A percentile compares a stretch with the other conserved stretches of the same genome.
Evolutionary conservation across 1,140 invertebrate genomes (phyloP).

Genomic region (Aphidius gifuensis): DNA sequence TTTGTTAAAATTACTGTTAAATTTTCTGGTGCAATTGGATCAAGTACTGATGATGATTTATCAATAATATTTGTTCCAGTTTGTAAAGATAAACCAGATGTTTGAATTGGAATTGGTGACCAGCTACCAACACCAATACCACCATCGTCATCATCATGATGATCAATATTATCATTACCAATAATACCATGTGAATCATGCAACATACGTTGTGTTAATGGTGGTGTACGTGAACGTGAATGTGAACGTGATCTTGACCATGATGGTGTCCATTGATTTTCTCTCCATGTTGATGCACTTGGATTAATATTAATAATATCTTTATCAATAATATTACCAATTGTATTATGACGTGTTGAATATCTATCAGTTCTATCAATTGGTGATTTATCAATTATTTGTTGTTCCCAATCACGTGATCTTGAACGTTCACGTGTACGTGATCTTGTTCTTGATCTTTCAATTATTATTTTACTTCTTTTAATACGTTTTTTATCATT

Average conservation of each 20-base stretch:
- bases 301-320: conserved; percentile 1
- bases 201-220: too few relatives aligned
- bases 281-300: conserved; percentile 38
- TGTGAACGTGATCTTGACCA: conserved; percentile 55
- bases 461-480: conserved; percentile 24
- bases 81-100: too few relatives aligned
- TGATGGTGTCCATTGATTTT: conserved; percentile 50
- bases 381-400: background rate
- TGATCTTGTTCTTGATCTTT: conserved; percentile 41
- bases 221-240: conserved; percentile 47
- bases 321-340: background rate
- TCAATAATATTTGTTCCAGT: too few relatives aligned
- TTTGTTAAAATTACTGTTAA: conserved; percentile 58
- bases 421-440: conserved; percentile 33
- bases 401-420: conserved; percentile 36
- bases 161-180: too few relatives aligned
- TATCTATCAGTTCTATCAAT: conserved; percentile 29
- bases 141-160: too few relatives aligned
- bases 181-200: too few relatives aligned
- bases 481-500: conserved; percentile 39
- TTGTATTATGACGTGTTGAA: conserved; percentile 16
- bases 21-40: conserved; percentile 49
- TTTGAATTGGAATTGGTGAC: too few relatives aligned
- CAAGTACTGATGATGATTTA: conserved; percentile 8
- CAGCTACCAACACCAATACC: too few relatives aligned